A percentile compares a stretch with the other conserved stretches of the same genome.
phyloP scores from a whole-genome alignment of 1,140 invertebrate genomes.

The Gonatopus flavifemur region DNA sequence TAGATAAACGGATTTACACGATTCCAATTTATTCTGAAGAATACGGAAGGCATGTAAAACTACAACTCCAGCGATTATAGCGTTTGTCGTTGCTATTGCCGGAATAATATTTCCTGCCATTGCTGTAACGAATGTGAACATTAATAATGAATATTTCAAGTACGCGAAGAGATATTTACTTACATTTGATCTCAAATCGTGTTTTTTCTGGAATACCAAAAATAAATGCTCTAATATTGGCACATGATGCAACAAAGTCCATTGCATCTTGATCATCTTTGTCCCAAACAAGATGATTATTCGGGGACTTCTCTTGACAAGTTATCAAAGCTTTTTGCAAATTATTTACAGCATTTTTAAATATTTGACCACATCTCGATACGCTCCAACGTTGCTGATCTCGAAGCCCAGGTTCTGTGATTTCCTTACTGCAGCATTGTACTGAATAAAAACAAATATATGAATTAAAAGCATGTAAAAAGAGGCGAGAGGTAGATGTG shows the following conservation, averaged over 20 bases:
- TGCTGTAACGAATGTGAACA: conserved; percentile 61
- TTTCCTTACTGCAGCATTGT: conserved; percentile 56
- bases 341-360: conserved; percentile 70
- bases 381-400: conserved; percentile 85
- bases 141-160: conserved; percentile 3
- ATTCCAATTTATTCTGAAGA: conserved; percentile 68
- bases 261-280: conserved; percentile 94
- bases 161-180: conserved; percentile 50
- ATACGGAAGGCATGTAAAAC: conserved; percentile 87
- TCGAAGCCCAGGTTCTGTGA: conserved; percentile 53
- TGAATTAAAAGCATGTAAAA: neutral
- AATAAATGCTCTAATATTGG: conserved; percentile 90
- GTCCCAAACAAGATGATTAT: conserved; percentile 89
- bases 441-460: conserved; percentile 35
- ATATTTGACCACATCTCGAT: conserved; percentile 74
- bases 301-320: conserved; percentile 57
- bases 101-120: conserved; percentile 99
- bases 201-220: conserved; percentile 89
- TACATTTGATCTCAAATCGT: conserved; percentile 95
- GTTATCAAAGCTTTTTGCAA: conserved; percentile 68
- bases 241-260: conserved; percentile 95
- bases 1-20: conserved; percentile 77
- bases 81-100: conserved; percentile 98
- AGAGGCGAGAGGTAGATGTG: neutral
- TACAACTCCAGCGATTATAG: conserved; percentile 92